Evolutionary conservation across 2,888 invertebrate species (phyloP), one percentile per base, ranked within the genome.

Genomic region (Theretra japonica): DNA sequence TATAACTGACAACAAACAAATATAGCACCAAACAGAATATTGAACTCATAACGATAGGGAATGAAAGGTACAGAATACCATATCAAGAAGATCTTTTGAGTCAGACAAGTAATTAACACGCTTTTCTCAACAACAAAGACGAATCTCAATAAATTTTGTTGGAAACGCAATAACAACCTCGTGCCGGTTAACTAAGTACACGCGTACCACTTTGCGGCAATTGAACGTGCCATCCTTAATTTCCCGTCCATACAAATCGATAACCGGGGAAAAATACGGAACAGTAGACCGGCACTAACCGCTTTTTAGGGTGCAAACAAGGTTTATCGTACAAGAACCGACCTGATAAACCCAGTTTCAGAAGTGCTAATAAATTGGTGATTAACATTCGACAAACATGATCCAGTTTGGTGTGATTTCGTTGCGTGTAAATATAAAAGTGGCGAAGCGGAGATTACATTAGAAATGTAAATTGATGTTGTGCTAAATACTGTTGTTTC

Each of bases 191-290:
- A 79, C 80, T 82, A 79, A 65, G 23, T 65, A 75, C 71, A 71
- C 69, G 79, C 77, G 84, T 82, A 81, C 83, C 83, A 84, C 83
- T 83, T 84, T 65, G 77, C 75, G 72, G 75, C 84, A 83, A 86
- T 84, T 83, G 84, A 85, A 84, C 82, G 75, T 75, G 80, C 75
- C 77, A 83, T 82, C 80, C 82, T 82, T 80, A 80, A 86, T 83
- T 83, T 78, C 80, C 79, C 77, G 80, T 53, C 65, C 74, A 79
- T 77, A 79, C 83, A 77, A 83, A 88, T 88, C 86, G 82, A 88
- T 88, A 80, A 78, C 73, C 76, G 70, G 77, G 79, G 83, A 80
- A 82, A 86, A 85, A 83, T 79, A 88, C 83, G 81, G 76, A 76
- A 79, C 85, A 81, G 79, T 83, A 82, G 30, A 56, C 41, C 41